Evolutionary conservation across 2,113 vertebrate genomes (phyloP), one percentile per base, ranked within the genome.

Genomic region (Coryphaenoides rupestris): DNA sequence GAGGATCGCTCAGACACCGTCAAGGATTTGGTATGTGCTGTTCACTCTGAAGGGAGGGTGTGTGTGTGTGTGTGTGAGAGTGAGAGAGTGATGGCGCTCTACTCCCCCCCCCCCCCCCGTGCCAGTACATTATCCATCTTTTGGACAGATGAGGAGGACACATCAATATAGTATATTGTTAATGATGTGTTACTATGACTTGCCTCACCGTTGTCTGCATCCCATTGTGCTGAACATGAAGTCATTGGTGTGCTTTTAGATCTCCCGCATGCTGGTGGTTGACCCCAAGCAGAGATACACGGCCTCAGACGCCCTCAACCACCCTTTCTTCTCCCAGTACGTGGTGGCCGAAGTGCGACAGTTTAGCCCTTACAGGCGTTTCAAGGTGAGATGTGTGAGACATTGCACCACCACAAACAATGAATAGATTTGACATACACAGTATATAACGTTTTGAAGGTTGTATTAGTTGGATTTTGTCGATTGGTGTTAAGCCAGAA

Each of bases 271-370:
- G 86, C 62, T 99, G 89, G 94, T 97, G 77, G 94, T 98, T 78
- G 87, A 91, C 61, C 94, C 97, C 0, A 86, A 81, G 69, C 73
- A 80, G 57, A 90, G 97, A 17, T 97, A 77, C 83, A 94, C 94
- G 0, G 95, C 92, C 0, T 73, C 71, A 0, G 93, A 98, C 14
- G 95, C 90, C 12, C 84, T 99, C 45, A 93, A 89, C 0, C 97
- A 99, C 53, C 92, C 95, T 0, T 99, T 99, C 89, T 99, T 99
- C 86, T 96, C 98, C 78, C 93, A 99, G 81, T 99, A 99, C 0
- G 86, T 92, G 0, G 93, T 91, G 19, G 87, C 94, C 47, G 97
- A 99, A 84, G 95, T 98, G 10, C 91, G 96, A 4, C 90, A 96
- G 84, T 95, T 99, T 87, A 98, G 89, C 74, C 97, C 96, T 0